Conservation (phyloP, 2,113 vertebrate species). For the Neomonachus schauinslandi region DNA sequence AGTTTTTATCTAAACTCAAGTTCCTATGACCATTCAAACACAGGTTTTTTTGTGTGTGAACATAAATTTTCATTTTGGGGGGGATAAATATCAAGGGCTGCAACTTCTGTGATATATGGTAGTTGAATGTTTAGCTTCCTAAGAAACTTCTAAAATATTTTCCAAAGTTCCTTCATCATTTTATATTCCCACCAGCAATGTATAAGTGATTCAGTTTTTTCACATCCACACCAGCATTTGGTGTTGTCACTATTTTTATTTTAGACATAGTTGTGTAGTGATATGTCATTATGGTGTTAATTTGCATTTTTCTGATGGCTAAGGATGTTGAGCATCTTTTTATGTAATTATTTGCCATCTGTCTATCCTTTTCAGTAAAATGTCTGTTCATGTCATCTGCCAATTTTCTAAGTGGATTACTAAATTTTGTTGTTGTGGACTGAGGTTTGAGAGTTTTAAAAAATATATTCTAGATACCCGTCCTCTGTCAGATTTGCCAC, state of each 20-base stretch:
- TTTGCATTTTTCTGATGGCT: background rate
- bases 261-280: background rate
- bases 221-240: background rate
- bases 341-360: background rate
- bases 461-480: background rate
- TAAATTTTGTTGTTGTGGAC: background rate
- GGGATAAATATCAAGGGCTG: background rate
- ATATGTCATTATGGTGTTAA: background rate
- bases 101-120: background rate
- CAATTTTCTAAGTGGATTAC: background rate
- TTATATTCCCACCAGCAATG: background rate
- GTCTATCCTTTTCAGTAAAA: background rate
- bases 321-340: background rate
- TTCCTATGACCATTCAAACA: background rate
- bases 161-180: background rate
- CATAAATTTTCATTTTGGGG: background rate
- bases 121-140: background rate
- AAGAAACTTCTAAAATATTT: background rate
- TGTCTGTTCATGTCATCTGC: background rate
- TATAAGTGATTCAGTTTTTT: background rate
- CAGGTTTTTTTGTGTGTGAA: background rate
- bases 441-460: background rate
- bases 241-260: background rate
- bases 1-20: background rate
- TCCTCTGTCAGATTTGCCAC: background rate